Evolutionary conservation across 2,888 invertebrate genomes (phyloP).

Genomic region (Xiphydria camelus): DNA sequence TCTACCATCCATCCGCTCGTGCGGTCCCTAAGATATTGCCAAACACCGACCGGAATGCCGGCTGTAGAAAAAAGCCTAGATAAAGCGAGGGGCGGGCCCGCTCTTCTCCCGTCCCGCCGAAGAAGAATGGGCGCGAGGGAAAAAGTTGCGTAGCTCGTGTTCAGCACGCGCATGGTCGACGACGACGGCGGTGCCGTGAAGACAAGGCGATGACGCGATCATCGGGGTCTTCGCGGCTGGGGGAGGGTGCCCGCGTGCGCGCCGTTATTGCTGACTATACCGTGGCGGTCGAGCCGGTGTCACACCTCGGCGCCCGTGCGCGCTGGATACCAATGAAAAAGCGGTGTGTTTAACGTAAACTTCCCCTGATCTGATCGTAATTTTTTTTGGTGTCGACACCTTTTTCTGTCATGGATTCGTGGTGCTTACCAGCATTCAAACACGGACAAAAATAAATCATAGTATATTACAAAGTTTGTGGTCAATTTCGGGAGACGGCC

Average conservation of each 20-base stretch:
- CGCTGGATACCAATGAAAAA: too few relatives aligned
- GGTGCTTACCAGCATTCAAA: too few relatives aligned
- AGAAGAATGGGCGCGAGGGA: constrained; percentile 9
- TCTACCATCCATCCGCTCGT: constrained; percentile 11
- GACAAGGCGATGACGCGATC: constrained; percentile 1
- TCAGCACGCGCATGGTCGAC: constrained; percentile 42
- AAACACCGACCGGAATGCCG: constrained; percentile 16
- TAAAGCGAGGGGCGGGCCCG: constrained; percentile 29
- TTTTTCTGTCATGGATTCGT: too few relatives aligned
- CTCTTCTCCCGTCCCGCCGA: not conserved
- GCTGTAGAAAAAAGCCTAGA: constrained; percentile 26
- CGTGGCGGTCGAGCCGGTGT: too few relatives aligned
- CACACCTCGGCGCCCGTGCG: too few relatives aligned
- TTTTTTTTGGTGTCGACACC: too few relatives aligned
- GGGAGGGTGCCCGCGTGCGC: not conserved
- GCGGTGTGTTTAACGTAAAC: too few relatives aligned
- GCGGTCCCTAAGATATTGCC: constrained; percentile 13
- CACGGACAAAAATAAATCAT: too few relatives aligned
- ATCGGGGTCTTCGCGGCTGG: not conserved
- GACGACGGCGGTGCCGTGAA: constrained; percentile 1
- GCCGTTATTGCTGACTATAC: too few relatives aligned
- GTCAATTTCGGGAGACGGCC: too few relatives aligned
- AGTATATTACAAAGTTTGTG: too few relatives aligned
- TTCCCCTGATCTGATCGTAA: too few relatives aligned
- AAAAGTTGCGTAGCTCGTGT: constrained; percentile 38